Base-by-base conservation (phyloP, 2,113 vertebrate genomes). In the Lophius piscatorius region DNA sequence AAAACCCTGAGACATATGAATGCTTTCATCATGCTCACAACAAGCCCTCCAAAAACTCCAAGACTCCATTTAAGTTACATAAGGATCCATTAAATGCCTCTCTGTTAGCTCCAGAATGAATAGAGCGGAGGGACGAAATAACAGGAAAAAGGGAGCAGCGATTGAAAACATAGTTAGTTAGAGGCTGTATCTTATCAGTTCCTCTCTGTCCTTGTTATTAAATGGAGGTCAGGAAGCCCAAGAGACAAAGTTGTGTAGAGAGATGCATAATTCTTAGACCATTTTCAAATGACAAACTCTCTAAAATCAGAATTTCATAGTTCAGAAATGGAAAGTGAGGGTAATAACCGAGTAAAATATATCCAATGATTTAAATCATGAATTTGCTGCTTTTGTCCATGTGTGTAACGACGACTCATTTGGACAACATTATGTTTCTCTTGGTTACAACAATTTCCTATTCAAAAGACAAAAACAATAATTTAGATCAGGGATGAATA, bases 281-380 rank as follows among this genome's bases (percentile, higher is more conserved):
- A 31, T 58, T 50, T 90, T 91, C 91, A 81, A 91, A 91, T 92
- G 92, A 93, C 93, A 95, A 94, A 95, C 88, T 94, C 92, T 93
- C 90, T 91, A 93, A 95, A 95, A 95, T 96, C 92, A 93, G 91
- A 94, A 94, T 95, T 95, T 95, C 94, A 96, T 89, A 94, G 92
- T 38, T 55, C 87, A 91, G 92, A 91, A 89, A 88, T 90, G 92
- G 88, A 56, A 51, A 51, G 36, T 45, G 61, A 60, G 68, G 54
- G 66, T 4, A 63, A 59, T 29, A 9, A 51, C n/a, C 12, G 16
- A 45, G 16, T n/a, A 29, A 93, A 93, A 89, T 8, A 61, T 93
- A 88, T 89, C 89, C 13, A 42, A 90, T 87, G 91, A 14, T 16
- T 31, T 8, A 3, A 1, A 31, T 31, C 29, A 10, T 31, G 29